Base-by-base conservation (phyloP, 2,797 vertebrate genomes). In the Lepus townsendii region DNA sequence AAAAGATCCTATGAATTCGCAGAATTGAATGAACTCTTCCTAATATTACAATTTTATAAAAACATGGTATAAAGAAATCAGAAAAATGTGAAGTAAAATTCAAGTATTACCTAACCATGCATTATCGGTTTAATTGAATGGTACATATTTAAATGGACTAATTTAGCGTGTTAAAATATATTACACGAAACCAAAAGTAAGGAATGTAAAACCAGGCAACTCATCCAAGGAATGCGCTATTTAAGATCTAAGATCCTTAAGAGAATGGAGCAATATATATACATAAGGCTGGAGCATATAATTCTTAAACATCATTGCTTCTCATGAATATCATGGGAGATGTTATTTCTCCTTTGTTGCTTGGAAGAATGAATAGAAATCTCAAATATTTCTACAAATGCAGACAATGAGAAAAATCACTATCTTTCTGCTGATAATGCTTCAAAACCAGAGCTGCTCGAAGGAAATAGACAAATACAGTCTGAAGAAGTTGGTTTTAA, bases 401-500 rank as follows among this genome's bases (percentile, higher is more conserved):
- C 42, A 92, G 72, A 96, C n/a, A 47, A 73, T 6, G 42, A 87
- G 69, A 71, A 62, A 91, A 83, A 83, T 75, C 19, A 24, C 42
- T 66, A 1, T 63, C 50, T 84, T 6, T 85, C 76, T 20, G 54
- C 10, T 84, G 79, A 38, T 30, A 96, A 82, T 93, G 27, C 52
- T 91, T 91, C 54, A 60, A 35, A 91, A 82, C 50, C 19, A 84
- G 19, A 42, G 27, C 42, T 84, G 17, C 60, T 83, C 38, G 17
- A 79, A 91, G 66, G 87, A 94, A 16, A 22, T 79, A 88, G 47
- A 86, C 68, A 92, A 94, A 95, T 26, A 7, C 0, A 32, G 19
- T 93, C 50, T 60, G 52, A 96, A 88, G 65, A 88, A 42, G 79
- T 27, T 82, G 47, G 26, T 66, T 95, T 96, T 88, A 96, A 83